Evolutionary conservation across 2,888 invertebrate genomes (phyloP).

Genomic region (Siphlonurus alternatus): DNA sequence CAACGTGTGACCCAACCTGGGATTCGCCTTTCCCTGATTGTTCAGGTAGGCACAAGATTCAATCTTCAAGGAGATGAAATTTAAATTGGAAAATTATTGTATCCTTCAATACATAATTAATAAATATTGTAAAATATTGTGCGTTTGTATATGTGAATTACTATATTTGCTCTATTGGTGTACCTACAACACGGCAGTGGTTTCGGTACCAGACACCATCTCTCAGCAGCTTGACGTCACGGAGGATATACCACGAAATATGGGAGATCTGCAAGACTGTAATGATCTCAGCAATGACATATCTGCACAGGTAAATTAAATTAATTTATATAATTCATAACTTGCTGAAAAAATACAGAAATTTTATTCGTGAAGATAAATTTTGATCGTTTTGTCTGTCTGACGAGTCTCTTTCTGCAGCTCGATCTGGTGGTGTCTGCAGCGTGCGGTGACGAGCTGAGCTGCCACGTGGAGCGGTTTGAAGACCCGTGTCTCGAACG

Average conservation of each 20-base stretch:
- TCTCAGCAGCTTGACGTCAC: not conserved
- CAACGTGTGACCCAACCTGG: not conserved
- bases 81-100: not conserved
- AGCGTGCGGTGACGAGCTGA: not conserved
- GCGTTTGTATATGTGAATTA: too few species aligned
- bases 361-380: too few species aligned
- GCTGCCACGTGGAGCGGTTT: not conserved
- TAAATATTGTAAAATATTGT: too few species aligned
- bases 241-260: not conserved
- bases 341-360: too few species aligned
- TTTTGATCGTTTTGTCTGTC: too few species aligned
- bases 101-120: too few species aligned
- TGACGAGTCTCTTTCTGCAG: too few species aligned
- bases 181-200: too few species aligned
- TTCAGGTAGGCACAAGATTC: not conserved
- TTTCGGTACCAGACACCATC: not conserved
- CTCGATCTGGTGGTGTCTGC: not conserved
- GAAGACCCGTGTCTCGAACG: not conserved
- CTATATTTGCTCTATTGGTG: too few species aligned
- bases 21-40: not conserved
- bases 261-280: conserved; percentile 24
- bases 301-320: conserved; percentile 20
- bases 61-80: not conserved
- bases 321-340: conserved; percentile 4
- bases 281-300: conserved; percentile 21